phyloP scores from a whole-genome alignment of 1,140 invertebrate genomes.

The Drosophila yakuba region DNA sequence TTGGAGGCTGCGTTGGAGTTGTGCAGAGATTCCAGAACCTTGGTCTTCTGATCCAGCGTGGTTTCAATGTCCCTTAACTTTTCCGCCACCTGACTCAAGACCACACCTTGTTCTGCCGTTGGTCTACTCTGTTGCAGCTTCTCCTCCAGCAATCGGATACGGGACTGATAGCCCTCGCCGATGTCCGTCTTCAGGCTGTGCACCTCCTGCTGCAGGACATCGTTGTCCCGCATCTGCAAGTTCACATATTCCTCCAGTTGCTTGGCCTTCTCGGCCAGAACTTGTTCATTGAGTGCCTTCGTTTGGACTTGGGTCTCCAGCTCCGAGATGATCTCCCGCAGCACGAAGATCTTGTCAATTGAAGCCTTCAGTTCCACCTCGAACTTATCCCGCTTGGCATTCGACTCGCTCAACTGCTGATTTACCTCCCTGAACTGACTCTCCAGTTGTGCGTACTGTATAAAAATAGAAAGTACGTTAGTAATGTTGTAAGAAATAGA shows the following conservation, averaged over 20 bases:
- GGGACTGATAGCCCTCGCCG: conserved; percentile 85
- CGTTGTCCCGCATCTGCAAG: conserved; percentile 86
- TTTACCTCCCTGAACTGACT: conserved; percentile 89
- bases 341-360: conserved; percentile 89
- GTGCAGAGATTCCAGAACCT: conserved; percentile 89
- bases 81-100: conserved; percentile 71
- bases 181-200: conserved; percentile 85
- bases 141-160: conserved; percentile 86
- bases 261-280: conserved; percentile 74
- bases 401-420: conserved; percentile 86
- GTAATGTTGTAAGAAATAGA: background rate
- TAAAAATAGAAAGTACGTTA: background rate
- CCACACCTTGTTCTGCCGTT: conserved; percentile 85
- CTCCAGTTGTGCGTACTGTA: conserved; percentile 89
- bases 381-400: conserved; percentile 86
- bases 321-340: conserved; percentile 91
- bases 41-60: conserved; percentile 88
- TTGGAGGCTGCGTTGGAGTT: conserved; percentile 86
- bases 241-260: conserved; percentile 85
- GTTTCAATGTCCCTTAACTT: conserved; percentile 87
- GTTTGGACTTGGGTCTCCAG: conserved; percentile 89
- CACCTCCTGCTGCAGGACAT: conserved; percentile 86
- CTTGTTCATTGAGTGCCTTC: conserved; percentile 85
- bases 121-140: conserved; percentile 87
- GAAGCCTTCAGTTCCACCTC: conserved; percentile 89